Base-by-base conservation (phyloP, 2,113 vertebrate species). In the Pionites leucogaster region DNA sequence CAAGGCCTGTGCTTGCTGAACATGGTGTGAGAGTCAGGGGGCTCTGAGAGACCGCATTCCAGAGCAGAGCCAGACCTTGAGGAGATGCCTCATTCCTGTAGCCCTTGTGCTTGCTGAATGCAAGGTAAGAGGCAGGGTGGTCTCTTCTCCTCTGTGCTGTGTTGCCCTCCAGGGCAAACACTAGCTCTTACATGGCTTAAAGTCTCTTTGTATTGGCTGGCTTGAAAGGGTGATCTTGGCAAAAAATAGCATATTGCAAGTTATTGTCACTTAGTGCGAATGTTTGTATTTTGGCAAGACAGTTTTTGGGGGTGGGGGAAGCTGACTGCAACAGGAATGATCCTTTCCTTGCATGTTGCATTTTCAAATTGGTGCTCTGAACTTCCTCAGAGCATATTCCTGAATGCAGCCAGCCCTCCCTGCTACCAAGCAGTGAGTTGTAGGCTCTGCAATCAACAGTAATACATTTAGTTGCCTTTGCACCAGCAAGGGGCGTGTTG, bases 21-120 rank as follows among this genome's bases (percentile, higher is more conserved):
- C 0, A 2, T 20, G n/a, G 59, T 35, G 16, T 6, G 13, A 52
- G 70, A 68, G 49, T 35, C 75, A 52, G 52, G 37, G 46, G 18
- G 11, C 29, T 47, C 1, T 2, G 29, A 17, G 53, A 17, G 19
- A 15, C 75, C 1, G 1, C 2, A 0, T 14, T 64, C 19, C 29
- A 28, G 42, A 33, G 29, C 10, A 13, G 25, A 0, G 2, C 1
- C 5, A 44, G 20, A 20, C 27, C 70, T 28, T 17, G 20, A 28
- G 7, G 22, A 46, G 52, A 14, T 23, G 12, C 23, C 22, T 41
- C 17, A 5, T 20, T 15, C 2, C 25, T 60, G 8, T 12, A 16
- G 14, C 49, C 71, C 50, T 50, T 37, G 64, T 31, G 63, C 39
- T 67, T 31, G 8, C 39, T 46, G 65, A 39, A 28, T 2, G 0